Percentiles rank a stretch among this genome's conserved stretches.
These are phyloP conservation scores for Halocynthia aurantium DNA, from an alignment of 23 tunicate genomes.

Conservation along the genomic window DNA sequence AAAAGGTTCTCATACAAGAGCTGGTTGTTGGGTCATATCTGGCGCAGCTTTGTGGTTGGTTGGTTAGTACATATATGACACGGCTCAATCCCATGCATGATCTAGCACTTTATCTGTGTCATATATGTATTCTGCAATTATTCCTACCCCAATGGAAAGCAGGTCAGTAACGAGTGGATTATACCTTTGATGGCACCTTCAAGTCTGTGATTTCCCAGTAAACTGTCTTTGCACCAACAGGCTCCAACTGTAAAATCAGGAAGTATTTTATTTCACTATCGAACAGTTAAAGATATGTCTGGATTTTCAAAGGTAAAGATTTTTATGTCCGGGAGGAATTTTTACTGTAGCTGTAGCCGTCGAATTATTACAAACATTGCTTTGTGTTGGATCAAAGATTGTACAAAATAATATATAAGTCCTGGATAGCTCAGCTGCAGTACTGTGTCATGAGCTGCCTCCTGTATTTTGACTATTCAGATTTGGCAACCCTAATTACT, in stretches of 20 bases:
- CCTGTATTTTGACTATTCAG: no score
- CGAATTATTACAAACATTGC: background rate
- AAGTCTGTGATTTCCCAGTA: conserved; percentile 59
- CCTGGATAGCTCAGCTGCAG: no score
- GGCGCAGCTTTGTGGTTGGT: no score
- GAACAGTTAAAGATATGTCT: background rate
- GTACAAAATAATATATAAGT: background rate
- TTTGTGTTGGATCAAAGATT: background rate
- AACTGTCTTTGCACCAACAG: conserved; percentile 76
- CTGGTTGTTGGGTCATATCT: no score
- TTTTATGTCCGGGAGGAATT: background rate
- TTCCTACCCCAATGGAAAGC: background rate
- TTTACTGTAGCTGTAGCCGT: background rate
- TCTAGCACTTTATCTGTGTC: no score
- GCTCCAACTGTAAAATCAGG: conserved; percentile 61
- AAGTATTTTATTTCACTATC: background rate
- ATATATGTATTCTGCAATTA: background rate
- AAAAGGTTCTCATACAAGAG: no score
- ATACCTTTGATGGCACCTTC: conserved; percentile 77
- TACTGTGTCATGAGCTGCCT: no score
- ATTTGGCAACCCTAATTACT: background rate
- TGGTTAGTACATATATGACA: no score
- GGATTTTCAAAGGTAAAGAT: background rate
- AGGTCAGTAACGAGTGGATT: background rate
- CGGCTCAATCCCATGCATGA: no score